Conservation (phyloP, 2,113 vertebrate species). For the Cryptomyrus ogoouensis region DNA sequence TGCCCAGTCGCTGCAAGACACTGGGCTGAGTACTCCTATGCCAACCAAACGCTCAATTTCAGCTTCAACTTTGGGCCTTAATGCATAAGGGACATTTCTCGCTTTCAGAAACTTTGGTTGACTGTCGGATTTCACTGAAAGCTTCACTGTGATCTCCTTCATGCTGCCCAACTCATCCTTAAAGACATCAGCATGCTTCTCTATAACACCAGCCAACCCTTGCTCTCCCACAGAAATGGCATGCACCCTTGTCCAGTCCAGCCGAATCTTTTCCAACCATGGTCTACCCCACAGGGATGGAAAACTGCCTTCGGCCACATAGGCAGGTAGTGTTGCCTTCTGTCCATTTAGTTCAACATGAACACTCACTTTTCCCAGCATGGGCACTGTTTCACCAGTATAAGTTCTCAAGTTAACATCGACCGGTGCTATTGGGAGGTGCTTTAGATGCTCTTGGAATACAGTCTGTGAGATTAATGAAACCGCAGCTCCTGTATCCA, state of each 20-base stretch:
- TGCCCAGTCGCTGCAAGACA: neutral
- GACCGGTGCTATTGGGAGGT: neutral
- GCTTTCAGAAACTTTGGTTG: slow-evolving; percentile 18
- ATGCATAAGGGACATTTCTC: neutral
- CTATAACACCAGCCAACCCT: neutral
- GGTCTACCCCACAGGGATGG: neutral
- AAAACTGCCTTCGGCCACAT: neutral
- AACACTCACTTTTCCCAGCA: neutral
- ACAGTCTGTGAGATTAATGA: neutral
- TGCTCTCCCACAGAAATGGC: neutral
- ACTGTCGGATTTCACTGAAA: neutral
- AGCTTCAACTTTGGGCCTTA: neutral
- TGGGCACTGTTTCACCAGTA: neutral
- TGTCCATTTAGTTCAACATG: neutral
- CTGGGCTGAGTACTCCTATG: neutral
- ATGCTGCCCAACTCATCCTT: neutral
- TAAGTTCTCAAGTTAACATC: neutral
- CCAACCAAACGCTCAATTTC: neutral
- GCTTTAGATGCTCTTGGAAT: neutral
- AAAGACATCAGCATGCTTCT: neutral
- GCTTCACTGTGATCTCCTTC: neutral
- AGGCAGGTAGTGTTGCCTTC: neutral
- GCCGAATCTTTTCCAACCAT: neutral
- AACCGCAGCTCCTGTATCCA: neutral
- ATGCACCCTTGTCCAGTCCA: neutral